A percentile compares a stretch with the other conserved stretches of the same genome.
Conservation (phyloP, 2,888 invertebrate genomes). For the Beris morrisii region DNA sequence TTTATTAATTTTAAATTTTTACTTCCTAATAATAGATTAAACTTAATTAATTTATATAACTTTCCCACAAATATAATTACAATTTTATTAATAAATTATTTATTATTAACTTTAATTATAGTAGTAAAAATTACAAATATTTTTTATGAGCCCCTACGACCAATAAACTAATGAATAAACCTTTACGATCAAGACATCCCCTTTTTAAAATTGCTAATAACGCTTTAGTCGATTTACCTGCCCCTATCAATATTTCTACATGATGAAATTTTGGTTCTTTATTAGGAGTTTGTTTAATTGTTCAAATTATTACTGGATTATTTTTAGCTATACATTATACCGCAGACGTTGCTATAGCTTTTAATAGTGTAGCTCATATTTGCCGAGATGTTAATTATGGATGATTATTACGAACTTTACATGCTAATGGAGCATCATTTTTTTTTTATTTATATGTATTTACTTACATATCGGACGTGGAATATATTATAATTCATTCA, state of each 20-base stretch:
- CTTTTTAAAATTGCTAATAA: conserved; percentile 63
- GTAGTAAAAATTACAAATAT: conserved; percentile 63
- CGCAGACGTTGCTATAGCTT: conserved; percentile 65
- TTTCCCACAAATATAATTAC: conserved; percentile 59
- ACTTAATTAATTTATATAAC: conserved; percentile 61
- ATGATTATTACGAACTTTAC: conserved; percentile 48
- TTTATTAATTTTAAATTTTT: conserved; percentile 45
- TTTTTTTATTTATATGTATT: conserved; percentile 72
- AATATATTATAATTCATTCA: conserved; percentile 60
- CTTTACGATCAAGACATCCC: conserved; percentile 57
- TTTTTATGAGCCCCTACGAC: conserved; percentile 60
- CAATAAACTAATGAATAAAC: conserved; percentile 41
- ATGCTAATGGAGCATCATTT: conserved; percentile 73
- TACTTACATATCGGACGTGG: too few relatives aligned
- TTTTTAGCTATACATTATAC: conserved; percentile 72
- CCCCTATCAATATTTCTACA: too few relatives aligned
- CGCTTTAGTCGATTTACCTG: conserved; percentile 44
- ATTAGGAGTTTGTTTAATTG: conserved; percentile 64
- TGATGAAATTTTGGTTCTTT: conserved; percentile 43
- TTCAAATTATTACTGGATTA: conserved; percentile 69
- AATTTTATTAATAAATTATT: conserved; percentile 60
- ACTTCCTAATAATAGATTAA: conserved; percentile 54
- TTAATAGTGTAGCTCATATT: conserved; percentile 69
- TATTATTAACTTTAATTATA: conserved; percentile 51
- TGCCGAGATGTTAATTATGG: conserved; percentile 49